Conservation (phyloP, 2,113 vertebrate species). For the Platysteira castanea region DNA sequence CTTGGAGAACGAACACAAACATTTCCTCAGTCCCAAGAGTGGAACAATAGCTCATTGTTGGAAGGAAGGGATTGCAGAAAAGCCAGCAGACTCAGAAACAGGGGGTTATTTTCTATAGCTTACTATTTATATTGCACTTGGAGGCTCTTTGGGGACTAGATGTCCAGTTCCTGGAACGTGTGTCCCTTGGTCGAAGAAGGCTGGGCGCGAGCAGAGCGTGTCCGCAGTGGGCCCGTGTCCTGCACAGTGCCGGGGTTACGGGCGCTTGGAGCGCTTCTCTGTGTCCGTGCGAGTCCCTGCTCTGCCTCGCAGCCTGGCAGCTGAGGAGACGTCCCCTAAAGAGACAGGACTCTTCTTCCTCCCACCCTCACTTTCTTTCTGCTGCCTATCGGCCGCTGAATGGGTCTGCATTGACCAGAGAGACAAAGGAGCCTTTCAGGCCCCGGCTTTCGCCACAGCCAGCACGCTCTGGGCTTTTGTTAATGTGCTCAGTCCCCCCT, state of each 20-base stretch:
- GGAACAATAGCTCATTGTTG: constrained; percentile 35
- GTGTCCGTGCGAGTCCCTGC: not conserved
- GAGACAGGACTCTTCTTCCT: constrained; percentile 58
- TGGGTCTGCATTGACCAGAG: constrained; percentile 68
- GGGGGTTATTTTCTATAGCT: not conserved
- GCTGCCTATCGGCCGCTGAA: constrained; percentile 58
- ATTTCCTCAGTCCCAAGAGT: not conserved
- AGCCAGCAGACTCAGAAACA: not conserved
- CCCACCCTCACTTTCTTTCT: constrained; percentile 12
- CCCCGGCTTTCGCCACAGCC: constrained; percentile 7
- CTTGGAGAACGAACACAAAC: not conserved
- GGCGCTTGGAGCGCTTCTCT: not conserved
- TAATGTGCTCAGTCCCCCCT: constrained; percentile 10
- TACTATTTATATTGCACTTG: not conserved
- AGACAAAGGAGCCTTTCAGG: constrained; percentile 74
- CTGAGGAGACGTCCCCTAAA: constrained; percentile 66
- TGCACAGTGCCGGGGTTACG: not conserved
- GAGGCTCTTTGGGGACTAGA: not conserved
- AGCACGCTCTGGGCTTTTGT: constrained; percentile 62
- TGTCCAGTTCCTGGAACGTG: not conserved
- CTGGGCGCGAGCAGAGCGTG: not conserved
- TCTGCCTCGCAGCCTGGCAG: constrained; percentile 39
- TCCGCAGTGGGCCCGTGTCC: not conserved
- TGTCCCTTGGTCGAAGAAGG: not conserved
- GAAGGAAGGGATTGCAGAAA: not conserved